Evolutionary conservation across 2,113 vertebrate genomes (phyloP), one percentile per base, ranked within the genome.

Genomic region (Connochaetes taurinus): DNA sequence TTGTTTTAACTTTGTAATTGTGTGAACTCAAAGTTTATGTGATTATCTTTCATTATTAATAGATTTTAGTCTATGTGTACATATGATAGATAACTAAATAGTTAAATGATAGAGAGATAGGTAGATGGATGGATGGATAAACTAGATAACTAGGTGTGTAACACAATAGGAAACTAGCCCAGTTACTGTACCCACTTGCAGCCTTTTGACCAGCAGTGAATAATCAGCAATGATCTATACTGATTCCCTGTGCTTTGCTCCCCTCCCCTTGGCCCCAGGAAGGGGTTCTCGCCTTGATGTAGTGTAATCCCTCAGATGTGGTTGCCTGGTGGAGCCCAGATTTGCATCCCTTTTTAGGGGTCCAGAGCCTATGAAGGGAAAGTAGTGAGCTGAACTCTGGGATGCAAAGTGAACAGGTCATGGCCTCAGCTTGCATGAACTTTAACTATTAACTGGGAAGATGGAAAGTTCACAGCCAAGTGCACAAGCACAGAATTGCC

Each of bases 1-100:
- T 6, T 1, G 0, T 3, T 6, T n/a, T 76, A 27, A 23, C 40
- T 43, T 1, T 12, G 17, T 21, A 10, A 1, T 5, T 29, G 21
- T 19, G 33, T 14, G 19, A 45, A 57, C 21, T 27, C 25, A 23
- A 11, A 40, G 55, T 23, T 71, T 16, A 7, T 5, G 6, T 15
- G 7, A 27, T 2, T 16, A 9, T 7, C 45, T 47, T 25, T 60
- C 9, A 23, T 55, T 55, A 31, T 62, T 47, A 43, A 81, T 36
- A 16, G 53, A 8, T 40, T 45, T 71, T 47, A 43, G 13, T 71
- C 52, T 81, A 58, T 74, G 52, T 29, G 8, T 29, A 13, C 17
- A 21, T 43, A 23, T 4, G 29, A n/a, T 8, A 45, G 36, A 2
- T 21, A 52, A 16, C 14, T 60, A 13, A 10, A 40, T 17, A 40